Conservation (phyloP, 2,888 invertebrate species). For the Loripinus fragilis region DNA sequence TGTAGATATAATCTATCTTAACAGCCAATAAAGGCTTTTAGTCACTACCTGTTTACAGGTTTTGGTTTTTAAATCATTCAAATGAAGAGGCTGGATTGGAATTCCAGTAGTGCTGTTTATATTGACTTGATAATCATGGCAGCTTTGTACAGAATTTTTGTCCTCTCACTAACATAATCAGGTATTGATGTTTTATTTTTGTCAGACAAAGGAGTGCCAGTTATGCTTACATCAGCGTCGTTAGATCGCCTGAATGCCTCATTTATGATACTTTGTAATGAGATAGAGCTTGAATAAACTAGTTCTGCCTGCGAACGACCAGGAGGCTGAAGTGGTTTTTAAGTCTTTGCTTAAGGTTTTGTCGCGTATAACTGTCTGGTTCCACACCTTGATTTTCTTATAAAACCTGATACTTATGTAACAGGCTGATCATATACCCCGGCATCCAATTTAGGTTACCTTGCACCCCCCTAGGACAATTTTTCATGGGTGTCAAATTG, state of each 20-base stretch:
- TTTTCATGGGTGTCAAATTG: no score
- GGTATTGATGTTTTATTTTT: not conserved
- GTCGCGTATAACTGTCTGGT: not conserved
- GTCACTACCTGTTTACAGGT: not conserved
- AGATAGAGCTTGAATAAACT: constrained; percentile 14
- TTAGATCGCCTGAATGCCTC: constrained; percentile 2
- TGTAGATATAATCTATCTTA: constrained; percentile 5
- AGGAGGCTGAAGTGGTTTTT: not conserved
- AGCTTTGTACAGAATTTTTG: not conserved
- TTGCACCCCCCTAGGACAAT: no score
- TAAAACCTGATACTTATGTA: not conserved
- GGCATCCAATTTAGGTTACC: no score
- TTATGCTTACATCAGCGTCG: not conserved
- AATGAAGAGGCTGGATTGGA: not conserved
- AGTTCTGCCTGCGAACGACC: not conserved
- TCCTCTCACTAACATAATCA: not conserved
- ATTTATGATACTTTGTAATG: constrained; percentile 1
- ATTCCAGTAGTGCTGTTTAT: not conserved
- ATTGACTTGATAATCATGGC: constrained; percentile 7
- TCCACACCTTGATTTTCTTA: not conserved
- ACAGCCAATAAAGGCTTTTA: not conserved
- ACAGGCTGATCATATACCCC: not conserved
- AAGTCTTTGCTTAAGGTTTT: not conserved
- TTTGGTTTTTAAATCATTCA: not conserved
- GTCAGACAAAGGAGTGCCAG: not conserved